Percentiles rank a stretch among this genome's conserved stretches.
These are phyloP conservation scores for Mythimna pallens DNA, from an alignment of 2,888 invertebrate genomes.

Conservation along the genomic window DNA sequence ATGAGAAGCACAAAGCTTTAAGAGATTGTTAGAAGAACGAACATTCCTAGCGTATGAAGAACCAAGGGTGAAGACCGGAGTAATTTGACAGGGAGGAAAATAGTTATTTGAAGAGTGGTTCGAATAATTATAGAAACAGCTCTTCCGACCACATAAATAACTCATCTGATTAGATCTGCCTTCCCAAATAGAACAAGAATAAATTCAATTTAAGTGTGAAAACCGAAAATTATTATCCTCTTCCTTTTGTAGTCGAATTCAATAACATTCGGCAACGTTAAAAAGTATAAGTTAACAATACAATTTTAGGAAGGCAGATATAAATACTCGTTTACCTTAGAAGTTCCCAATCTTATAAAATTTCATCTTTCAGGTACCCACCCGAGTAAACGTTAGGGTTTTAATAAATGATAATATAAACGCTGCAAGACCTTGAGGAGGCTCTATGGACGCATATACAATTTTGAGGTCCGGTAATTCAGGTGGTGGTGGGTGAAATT, in stretches of 20 bases:
- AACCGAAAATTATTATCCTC: neutral
- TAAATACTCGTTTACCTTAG: slow-evolving; percentile 29
- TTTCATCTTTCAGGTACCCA: slow-evolving; percentile 53
- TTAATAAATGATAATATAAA: slow-evolving; percentile 67
- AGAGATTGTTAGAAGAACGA: too few species aligned
- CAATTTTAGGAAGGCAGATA: slow-evolving; percentile 20
- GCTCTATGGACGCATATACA: slow-evolving; percentile 33
- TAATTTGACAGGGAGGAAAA: too few species aligned
- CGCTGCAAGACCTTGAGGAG: slow-evolving; percentile 52
- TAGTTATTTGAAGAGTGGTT: too few species aligned
- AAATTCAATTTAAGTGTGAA: slow-evolving; percentile 9
- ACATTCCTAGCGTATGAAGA: too few species aligned
- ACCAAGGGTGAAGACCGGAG: too few species aligned
- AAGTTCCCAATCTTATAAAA: slow-evolving; percentile 57
- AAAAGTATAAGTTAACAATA: slow-evolving; percentile 9
- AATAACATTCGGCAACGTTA: slow-evolving; percentile 16
- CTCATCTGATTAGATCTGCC: too few species aligned
- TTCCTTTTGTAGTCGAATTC: neutral
- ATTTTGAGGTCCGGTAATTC: slow-evolving; percentile 50
- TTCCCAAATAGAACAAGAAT: neutral
- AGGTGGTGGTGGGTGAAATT: slow-evolving; percentile 42
- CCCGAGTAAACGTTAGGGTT: slow-evolving; percentile 48
- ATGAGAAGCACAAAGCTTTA: too few species aligned
- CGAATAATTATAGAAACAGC: too few species aligned
- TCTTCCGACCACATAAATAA: too few species aligned